These are phyloP conservation scores for Dyspetes luteomarginatus DNA, from an alignment of 2,888 invertebrate species.

Conservation along the genomic window DNA sequence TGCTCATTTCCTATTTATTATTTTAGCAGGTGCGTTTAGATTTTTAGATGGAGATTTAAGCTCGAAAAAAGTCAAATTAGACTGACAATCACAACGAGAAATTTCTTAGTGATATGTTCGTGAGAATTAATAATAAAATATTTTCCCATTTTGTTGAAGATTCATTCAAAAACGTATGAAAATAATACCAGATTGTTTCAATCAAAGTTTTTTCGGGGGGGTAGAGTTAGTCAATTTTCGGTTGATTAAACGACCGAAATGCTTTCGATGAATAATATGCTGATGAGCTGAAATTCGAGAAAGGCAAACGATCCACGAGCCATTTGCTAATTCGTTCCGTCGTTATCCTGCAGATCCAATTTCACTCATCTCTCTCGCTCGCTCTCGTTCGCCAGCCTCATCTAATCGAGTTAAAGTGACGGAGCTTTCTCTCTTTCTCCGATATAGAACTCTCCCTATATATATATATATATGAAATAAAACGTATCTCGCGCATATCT, in stretches of 20 bases:
- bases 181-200: constrained; percentile 34
- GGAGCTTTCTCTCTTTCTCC: constrained; percentile 23
- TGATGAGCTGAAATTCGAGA: constrained; percentile 49
- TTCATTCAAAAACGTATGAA: too few species aligned
- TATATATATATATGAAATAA: constrained; percentile 7
- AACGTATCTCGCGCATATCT: constrained; percentile 65
- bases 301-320: constrained; percentile 64
- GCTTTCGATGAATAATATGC: constrained; percentile 34
- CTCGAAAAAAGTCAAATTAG: too few species aligned
- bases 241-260: constrained; percentile 37
- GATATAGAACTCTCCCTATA: not conserved
- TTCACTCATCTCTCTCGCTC: constrained; percentile 36
- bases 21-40: too few species aligned
- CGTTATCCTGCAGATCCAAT: constrained; percentile 68
- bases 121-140: too few species aligned
- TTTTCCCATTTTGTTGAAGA: too few species aligned
- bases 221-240: constrained; percentile 15
- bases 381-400: constrained; percentile 42
- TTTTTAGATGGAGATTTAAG: too few species aligned
- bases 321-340: constrained; percentile 67
- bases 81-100: too few species aligned
- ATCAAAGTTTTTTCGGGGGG: constrained; percentile 13
- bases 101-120: too few species aligned
- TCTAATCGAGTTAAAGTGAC: constrained; percentile 68
- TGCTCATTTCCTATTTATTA: too few species aligned